Evolutionary conservation across 2,888 invertebrate genomes (phyloP), one percentile per base, ranked within the genome.

Genomic region (Brachypalpus laphriformis): DNA sequence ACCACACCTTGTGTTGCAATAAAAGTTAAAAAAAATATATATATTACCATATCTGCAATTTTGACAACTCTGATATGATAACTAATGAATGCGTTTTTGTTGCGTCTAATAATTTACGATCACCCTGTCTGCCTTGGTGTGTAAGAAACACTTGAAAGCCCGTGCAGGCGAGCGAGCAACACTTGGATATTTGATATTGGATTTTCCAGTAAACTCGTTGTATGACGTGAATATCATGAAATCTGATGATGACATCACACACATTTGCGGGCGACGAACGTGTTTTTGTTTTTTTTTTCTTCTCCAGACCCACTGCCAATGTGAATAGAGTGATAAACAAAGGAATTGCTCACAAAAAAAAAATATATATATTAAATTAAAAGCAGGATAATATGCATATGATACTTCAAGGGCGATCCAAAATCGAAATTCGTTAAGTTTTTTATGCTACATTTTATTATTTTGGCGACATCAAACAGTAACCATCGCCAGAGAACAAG

Each of bases 161-260:
- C 34, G 47, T 71, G n/a, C 59, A 25, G 51, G 59, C 49, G 54
- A 61, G 40, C 68, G 59, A 34, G 56, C 57, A 75, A 66, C 51
- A 81, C 76, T 71, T 61, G 54, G 81, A 85, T 75, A 85, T 85
- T 85, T 85, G 85, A 85, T 81, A 81, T 66, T 66, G 85, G 85
- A 76, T 75, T 85, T 85, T 85, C 81, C 81, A 85, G 66, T 37
- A 76, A 85, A 71, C 59, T 81, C 56, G 56, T 31, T 56, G 75
- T 66, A 85, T 85, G 85, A 85, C 71, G 81, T 85, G 81, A 85
- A 85, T 54, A 65, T 81, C 85, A 59, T 76, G 71, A 85, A 85
- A 85, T 85, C 65, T 66, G 81, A 81, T 81, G 85, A 85, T 85
- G 85, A 85, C 85, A 85, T 85, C 85, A 85, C 85, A 85, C 71